Evolutionary conservation across 2,113 vertebrate genomes (phyloP).

Genomic region (Nothoprocta perdicaria): DNA sequence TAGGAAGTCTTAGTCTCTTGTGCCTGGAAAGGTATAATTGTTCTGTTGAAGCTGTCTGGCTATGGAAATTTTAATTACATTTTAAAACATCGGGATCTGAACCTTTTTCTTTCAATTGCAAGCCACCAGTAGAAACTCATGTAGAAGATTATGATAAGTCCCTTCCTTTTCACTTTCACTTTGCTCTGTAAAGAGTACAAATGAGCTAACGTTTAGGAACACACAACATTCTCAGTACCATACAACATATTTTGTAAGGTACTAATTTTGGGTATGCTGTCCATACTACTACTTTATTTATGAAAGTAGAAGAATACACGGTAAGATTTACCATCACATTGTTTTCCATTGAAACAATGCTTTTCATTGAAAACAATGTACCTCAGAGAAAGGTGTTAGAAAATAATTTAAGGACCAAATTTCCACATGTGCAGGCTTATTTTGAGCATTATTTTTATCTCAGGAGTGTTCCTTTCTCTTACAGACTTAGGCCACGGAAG

Average conservation of each 20-base stretch:
- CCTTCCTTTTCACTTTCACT: not conserved
- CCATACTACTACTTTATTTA: not conserved
- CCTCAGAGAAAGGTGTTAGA: not conserved
- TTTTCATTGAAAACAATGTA: not conserved
- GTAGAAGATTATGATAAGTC: not conserved
- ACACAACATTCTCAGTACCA: not conserved
- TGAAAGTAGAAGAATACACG: not conserved
- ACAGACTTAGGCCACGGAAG: not conserved
- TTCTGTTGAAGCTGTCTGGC: not conserved
- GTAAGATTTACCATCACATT: not conserved
- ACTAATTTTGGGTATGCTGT: not conserved
- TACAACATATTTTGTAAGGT: not conserved
- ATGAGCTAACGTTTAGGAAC: not conserved
- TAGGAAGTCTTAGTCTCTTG: not conserved
- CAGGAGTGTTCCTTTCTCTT: not conserved
- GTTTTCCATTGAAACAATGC: not conserved
- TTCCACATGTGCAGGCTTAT: not conserved
- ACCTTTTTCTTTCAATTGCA: not conserved
- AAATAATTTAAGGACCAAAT: not conserved
- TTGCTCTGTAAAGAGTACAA: not conserved
- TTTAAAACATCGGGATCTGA: not conserved
- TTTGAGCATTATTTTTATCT: not conserved
- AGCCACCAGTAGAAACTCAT: not conserved
- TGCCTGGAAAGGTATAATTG: not conserved
- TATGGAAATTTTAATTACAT: not conserved